phyloP scores from a whole-genome alignment of 1,140 invertebrate genomes.

The Microvelia longipes region DNA sequence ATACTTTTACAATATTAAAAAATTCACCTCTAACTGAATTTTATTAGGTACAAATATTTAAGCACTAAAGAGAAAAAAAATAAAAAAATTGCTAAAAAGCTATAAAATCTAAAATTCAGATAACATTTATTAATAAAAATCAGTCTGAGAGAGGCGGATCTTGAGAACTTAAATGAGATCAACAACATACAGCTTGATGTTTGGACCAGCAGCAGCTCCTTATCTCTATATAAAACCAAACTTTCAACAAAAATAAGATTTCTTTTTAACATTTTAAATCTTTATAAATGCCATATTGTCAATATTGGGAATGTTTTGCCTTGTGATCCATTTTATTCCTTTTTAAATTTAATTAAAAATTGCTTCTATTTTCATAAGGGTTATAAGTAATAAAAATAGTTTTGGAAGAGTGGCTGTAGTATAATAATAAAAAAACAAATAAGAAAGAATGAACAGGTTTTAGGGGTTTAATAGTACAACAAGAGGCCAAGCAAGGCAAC shows the following conservation, averaged over 20 bases:
- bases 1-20: too few species aligned
- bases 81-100: neutral
- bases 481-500: too few species aligned
- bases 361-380: too few species aligned
- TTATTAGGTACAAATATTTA: neutral
- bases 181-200: neutral
- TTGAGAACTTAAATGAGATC: neutral
- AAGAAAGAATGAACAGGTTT: too few species aligned
- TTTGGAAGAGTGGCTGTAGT: too few species aligned
- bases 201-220: neutral
- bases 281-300: neutral
- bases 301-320: neutral
- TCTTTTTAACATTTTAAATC: too few species aligned
- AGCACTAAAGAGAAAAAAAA: neutral
- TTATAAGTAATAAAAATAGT: too few species aligned
- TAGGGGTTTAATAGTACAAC: too few species aligned
- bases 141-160: neutral
- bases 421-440: too few species aligned
- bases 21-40: neutral
- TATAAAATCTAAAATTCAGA: neutral
- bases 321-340: too few species aligned
- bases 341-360: too few species aligned
- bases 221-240: neutral
- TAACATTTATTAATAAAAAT: neutral
- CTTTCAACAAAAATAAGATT: too few species aligned